Conservation (phyloP, 2,888 invertebrate species). For the Xylophagus ater region DNA sequence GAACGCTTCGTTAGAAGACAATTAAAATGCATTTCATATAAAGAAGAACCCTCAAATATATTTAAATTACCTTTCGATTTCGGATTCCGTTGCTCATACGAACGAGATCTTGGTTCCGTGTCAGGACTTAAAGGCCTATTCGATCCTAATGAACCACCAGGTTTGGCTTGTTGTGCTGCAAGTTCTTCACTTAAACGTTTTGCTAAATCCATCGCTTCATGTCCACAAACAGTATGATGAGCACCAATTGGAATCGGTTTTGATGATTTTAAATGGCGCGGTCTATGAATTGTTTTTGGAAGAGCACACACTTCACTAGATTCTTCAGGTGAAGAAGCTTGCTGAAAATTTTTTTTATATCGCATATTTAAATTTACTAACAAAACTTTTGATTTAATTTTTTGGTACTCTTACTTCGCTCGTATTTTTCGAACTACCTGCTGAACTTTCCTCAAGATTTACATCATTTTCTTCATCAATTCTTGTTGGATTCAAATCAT, state of each 20-base stretch:
- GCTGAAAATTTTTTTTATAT: constrained; percentile 3
- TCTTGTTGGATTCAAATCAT: constrained; percentile 52
- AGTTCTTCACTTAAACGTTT: constrained; percentile 57
- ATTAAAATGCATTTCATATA: no score
- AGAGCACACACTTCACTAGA: constrained; percentile 23
- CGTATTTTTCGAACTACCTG: constrained; percentile 17
- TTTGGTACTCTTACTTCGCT: constrained; percentile 25
- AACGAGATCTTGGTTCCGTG: constrained; percentile 51
- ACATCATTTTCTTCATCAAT: constrained; percentile 64
- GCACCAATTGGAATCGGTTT: constrained; percentile 62
- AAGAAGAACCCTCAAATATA: background rate
- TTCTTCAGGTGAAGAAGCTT: constrained; percentile 21
- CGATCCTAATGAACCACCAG: constrained; percentile 27
- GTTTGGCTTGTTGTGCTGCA: constrained; percentile 31
- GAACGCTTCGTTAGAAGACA: constrained; percentile 1
- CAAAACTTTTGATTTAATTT: background rate
- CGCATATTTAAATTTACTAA: constrained; percentile 2
- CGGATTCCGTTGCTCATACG: constrained; percentile 50
- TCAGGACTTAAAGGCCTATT: constrained; percentile 43
- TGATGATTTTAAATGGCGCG: constrained; percentile 46
- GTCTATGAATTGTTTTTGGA: constrained; percentile 30
- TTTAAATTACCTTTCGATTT: constrained; percentile 27
- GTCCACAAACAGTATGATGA: constrained; percentile 66
- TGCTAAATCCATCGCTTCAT: constrained; percentile 66
- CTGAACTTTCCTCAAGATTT: constrained; percentile 25